Conservation (phyloP, 1,140 invertebrate species). For the Drosophila grimshawi region DNA sequence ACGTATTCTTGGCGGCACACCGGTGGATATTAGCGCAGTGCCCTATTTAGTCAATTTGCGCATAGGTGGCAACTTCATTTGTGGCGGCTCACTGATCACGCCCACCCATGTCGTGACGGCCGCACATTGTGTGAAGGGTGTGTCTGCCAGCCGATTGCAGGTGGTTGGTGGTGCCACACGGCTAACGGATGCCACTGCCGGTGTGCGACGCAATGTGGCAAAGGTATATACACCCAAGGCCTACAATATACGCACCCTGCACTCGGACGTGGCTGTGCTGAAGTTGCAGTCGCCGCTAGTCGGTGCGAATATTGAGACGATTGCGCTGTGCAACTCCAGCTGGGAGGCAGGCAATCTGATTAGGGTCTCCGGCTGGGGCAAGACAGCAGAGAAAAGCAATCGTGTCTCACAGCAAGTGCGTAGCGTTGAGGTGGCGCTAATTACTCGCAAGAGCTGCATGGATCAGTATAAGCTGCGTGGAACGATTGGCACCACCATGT, state of each 20-base stretch:
- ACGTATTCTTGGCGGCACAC: constrained; percentile 67
- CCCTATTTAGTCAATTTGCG: constrained; percentile 72
- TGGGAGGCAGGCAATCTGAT: constrained; percentile 61
- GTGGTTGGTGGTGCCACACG: constrained; percentile 61
- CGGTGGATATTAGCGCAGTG: constrained; percentile 61
- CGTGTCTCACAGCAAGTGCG: constrained; percentile 58
- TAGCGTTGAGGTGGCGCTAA: constrained; percentile 66
- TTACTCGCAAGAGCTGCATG: constrained; percentile 55
- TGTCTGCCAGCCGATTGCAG: constrained; percentile 46
- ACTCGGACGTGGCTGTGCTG: constrained; percentile 68
- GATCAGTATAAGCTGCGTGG: constrained; percentile 58
- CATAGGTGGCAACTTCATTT: constrained; percentile 56
- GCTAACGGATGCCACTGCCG: constrained; percentile 43
- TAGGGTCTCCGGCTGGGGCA: constrained; percentile 74
- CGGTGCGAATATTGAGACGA: constrained; percentile 63
- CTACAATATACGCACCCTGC: constrained; percentile 62
- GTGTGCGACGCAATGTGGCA: constrained; percentile 46
- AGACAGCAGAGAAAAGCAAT: constrained; percentile 43
- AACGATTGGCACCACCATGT: constrained; percentile 68
- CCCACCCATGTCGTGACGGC: constrained; percentile 68
- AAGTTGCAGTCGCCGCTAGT: constrained; percentile 57
- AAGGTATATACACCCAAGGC: constrained; percentile 67
- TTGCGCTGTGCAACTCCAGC: constrained; percentile 60
- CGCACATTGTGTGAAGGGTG: constrained; percentile 72
- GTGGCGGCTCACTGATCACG: constrained; percentile 63